phyloP scores from a whole-genome alignment of 2,113 vertebrate genomes.

The Entelurus aequoreus region DNA sequence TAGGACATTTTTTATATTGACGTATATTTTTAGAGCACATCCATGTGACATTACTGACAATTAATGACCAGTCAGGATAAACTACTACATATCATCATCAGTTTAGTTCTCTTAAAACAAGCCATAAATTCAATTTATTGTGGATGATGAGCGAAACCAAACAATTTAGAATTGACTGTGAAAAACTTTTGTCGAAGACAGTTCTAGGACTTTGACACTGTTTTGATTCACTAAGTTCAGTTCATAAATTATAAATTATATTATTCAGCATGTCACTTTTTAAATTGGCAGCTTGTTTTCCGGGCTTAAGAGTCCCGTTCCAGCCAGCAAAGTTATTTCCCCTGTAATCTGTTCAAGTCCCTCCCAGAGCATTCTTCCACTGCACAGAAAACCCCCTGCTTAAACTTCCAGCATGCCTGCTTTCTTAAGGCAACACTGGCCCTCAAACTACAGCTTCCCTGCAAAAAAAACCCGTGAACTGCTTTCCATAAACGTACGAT shows the following conservation, averaged over 20 bases:
- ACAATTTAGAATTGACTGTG: not conserved
- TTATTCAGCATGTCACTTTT: slow-evolving; percentile 39
- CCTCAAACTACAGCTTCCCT: slow-evolving; percentile 24
- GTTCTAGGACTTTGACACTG: too few species aligned
- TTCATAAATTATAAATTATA: slow-evolving; percentile 35
- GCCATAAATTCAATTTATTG: too few species aligned
- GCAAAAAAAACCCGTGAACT: slow-evolving; percentile 27
- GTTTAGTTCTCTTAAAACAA: too few species aligned
- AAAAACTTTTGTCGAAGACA: too few species aligned
- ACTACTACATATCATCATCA: too few species aligned
- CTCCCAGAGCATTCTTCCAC: slow-evolving; percentile 76
- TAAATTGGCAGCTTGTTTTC: slow-evolving; percentile 63
- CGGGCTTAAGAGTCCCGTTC: slow-evolving; percentile 63
- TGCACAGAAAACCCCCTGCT: slow-evolving; percentile 71
- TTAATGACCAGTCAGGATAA: too few species aligned
- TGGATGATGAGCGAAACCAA: too few species aligned
- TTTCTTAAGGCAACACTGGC: slow-evolving; percentile 50
- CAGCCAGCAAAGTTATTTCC: slow-evolving; percentile 68
- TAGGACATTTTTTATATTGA: too few species aligned
- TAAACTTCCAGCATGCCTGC: slow-evolving; percentile 65
- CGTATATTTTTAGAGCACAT: too few species aligned
- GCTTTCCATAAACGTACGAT: slow-evolving; percentile 42
- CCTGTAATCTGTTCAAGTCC: slow-evolving; percentile 65
- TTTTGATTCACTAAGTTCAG: not conserved
- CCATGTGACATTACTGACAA: too few species aligned